These are phyloP conservation scores for Carlito syrichta DNA, from an alignment of 2,113 vertebrate genomes.

Conservation along the genomic window DNA sequence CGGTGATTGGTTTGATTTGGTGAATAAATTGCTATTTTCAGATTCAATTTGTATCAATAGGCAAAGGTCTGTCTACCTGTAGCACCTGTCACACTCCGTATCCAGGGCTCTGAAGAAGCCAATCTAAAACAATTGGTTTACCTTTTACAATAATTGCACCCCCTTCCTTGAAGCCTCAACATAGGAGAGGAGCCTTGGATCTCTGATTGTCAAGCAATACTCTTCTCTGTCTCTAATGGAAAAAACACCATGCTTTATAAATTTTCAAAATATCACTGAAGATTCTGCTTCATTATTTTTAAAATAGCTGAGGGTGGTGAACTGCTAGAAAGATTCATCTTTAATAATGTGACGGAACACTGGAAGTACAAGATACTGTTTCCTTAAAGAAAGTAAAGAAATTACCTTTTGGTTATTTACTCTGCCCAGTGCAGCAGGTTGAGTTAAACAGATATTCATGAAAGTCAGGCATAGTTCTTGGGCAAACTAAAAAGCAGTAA, in stretches of 20 bases:
- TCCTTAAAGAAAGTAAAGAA: constrained; percentile 66
- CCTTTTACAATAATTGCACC: constrained; percentile 68
- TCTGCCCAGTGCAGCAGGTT: constrained; percentile 6
- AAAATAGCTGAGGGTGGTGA: constrained; percentile 68
- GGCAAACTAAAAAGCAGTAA: neutral
- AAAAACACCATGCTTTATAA: constrained; percentile 52
- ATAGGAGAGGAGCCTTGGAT: neutral
- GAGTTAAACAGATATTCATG: neutral
- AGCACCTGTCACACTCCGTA: constrained; percentile 78
- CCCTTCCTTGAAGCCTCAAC: neutral
- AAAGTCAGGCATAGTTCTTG: neutral
- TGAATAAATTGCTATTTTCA: constrained; percentile 88
- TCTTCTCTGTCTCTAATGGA: constrained; percentile 56
- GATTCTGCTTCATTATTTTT: constrained; percentile 69
- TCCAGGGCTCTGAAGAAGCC: constrained; percentile 65
- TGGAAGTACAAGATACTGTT: constrained; percentile 46
- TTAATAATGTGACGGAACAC: constrained; percentile 76
- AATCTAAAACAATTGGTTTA: constrained; percentile 76
- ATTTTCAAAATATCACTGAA: constrained; percentile 60
- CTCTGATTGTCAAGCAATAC: neutral
- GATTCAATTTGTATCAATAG: constrained; percentile 88
- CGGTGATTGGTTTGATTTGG: constrained; percentile 85
- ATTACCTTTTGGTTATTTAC: constrained; percentile 70
- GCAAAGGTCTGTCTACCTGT: constrained; percentile 81
- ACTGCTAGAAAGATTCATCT: constrained; percentile 64